A percentile compares a stretch with the other conserved stretches of the same genome.
phyloP scores from a whole-genome alignment of 30 jellyfish, hydroid and myxozoan genomes.

The Chironex yamaguchii region DNA sequence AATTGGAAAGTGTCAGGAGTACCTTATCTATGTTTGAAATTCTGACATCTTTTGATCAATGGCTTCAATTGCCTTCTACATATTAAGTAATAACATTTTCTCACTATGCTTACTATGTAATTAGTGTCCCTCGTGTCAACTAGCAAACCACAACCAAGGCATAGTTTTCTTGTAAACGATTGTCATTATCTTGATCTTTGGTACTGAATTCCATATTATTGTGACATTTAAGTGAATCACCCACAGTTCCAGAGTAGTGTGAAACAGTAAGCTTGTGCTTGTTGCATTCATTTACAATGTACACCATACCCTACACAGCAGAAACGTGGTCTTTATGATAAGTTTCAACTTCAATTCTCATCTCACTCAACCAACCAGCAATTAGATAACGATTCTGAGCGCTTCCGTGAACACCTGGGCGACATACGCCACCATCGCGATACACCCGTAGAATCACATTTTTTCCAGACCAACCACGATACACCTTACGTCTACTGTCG shows the following conservation, averaged over 20 bases:
- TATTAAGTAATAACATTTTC: too few relatives aligned
- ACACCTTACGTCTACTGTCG: conserved; percentile 23
- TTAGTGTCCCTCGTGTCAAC: conserved; percentile 13
- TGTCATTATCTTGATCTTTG: not conserved
- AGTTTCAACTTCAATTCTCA: conserved; percentile 54
- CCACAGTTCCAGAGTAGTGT: conserved; percentile 1
- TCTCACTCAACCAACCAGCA: not conserved
- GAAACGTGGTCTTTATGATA: not conserved
- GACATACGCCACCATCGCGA: conserved; percentile 21
- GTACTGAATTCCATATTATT: not conserved
- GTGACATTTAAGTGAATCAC: not conserved
- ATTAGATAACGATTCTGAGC: conserved; percentile 33
- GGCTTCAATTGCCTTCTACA: too few relatives aligned
- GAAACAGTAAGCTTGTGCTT: not conserved
- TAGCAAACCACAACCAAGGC: conserved; percentile 50
- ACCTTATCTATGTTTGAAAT: too few relatives aligned
- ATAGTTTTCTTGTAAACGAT: too few relatives aligned
- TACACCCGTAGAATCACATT: conserved; percentile 9
- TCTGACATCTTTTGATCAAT: too few relatives aligned
- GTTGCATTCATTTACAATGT: conserved; percentile 10
- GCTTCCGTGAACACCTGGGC: conserved; percentile 44
- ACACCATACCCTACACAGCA: conserved; percentile 34
- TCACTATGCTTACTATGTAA: too few relatives aligned
- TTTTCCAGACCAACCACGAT: conserved; percentile 5
- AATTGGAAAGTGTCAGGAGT: too few relatives aligned